Evolutionary conservation across 2,113 vertebrate species (phyloP).

Genomic region (Actinemys pallida): DNA sequence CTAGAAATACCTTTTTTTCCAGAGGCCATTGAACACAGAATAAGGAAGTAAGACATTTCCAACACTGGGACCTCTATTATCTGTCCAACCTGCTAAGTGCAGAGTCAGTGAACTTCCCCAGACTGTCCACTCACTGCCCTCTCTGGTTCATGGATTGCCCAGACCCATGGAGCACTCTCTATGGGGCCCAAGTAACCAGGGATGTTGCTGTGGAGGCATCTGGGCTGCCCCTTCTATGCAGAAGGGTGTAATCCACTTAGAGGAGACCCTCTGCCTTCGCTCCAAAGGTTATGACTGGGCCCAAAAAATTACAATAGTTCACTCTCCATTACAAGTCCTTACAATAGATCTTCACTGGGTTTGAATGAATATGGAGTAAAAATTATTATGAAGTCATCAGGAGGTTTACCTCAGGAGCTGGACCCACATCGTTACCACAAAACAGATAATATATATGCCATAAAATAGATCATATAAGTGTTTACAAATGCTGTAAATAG

Average conservation of each 20-base stretch:
- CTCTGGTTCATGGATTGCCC: neutral
- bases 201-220: neutral
- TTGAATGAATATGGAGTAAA: no score
- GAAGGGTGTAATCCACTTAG: neutral
- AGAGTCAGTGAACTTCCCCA: accelerated
- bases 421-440: neutral
- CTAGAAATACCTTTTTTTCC: neutral
- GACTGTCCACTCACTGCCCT: accelerated
- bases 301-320: no score
- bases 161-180: accelerated
- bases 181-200: neutral
- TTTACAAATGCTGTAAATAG: neutral
- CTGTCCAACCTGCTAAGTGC: neutral
- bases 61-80: neutral
- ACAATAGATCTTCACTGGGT: no score
- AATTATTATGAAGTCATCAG: no score
- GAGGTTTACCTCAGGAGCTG: neutral
- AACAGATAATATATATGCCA: neutral
- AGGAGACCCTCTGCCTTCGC: neutral
- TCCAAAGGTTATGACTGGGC: no score
- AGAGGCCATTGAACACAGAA: neutral
- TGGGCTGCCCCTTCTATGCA: neutral
- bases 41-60: neutral
- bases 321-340: no score
- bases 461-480: neutral